Conservation (phyloP, 2,113 vertebrate species). For the Melanerpes formicivorus region DNA sequence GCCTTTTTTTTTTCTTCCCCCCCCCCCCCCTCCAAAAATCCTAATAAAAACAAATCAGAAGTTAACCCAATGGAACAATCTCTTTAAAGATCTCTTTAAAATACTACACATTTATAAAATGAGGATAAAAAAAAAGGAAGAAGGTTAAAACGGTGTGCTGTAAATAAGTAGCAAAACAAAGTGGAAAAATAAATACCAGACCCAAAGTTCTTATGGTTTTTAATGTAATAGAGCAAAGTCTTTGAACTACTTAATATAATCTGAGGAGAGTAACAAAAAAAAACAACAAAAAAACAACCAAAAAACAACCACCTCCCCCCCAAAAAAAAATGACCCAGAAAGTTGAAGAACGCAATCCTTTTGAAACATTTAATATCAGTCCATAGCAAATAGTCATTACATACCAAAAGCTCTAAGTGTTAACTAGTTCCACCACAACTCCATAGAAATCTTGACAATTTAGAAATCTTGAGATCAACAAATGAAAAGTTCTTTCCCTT, state of each 20-base stretch:
- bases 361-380: slow-evolving; percentile 89
- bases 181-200: slow-evolving; percentile 88
- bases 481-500: slow-evolving; percentile 70
- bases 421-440: slow-evolving; percentile 85
- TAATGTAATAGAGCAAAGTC: slow-evolving; percentile 97
- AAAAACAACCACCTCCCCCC: no score
- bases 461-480: slow-evolving; percentile 81
- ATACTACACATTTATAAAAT: slow-evolving; percentile 83
- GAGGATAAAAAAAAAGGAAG: not conserved
- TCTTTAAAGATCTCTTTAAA: slow-evolving; percentile 76
- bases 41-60: slow-evolving; percentile 78
- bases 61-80: slow-evolving; percentile 72
- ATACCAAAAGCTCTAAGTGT: slow-evolving; percentile 85
- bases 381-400: slow-evolving; percentile 85
- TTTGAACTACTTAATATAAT: slow-evolving; percentile 86
- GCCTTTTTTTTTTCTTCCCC: slow-evolving; percentile 11
- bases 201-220: slow-evolving; percentile 90
- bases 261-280: slow-evolving; percentile 82
- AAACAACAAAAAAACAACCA: slow-evolving; percentile 45
- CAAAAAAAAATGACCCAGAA: slow-evolving; percentile 80
- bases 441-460: slow-evolving; percentile 81
- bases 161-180: slow-evolving; percentile 83
- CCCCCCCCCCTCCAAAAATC: slow-evolving; percentile 26
- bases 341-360: slow-evolving; percentile 90
- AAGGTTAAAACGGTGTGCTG: slow-evolving; percentile 80